These are phyloP conservation scores for Drosophila histrio DNA, from an alignment of 2,888 invertebrate species.

Conservation along the genomic window DNA sequence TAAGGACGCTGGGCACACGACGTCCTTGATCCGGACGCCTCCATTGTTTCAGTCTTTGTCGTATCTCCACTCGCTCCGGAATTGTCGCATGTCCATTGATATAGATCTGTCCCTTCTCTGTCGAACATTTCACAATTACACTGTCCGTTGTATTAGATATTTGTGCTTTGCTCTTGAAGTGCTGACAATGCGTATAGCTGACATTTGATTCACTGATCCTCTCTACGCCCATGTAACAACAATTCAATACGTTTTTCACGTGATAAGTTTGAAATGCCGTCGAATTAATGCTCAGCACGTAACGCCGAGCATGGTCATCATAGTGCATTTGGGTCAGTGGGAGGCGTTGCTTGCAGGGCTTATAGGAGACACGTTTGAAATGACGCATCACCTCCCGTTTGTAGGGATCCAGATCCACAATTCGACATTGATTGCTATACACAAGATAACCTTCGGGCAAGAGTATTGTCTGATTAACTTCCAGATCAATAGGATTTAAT, in stretches of 20 bases:
- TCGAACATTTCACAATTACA: conserved; percentile 85
- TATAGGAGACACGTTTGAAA: conserved; percentile 85
- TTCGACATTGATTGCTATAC: conserved; percentile 87
- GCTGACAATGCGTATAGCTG: conserved; percentile 83
- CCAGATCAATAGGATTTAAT: background rate
- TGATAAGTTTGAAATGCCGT: conserved; percentile 65
- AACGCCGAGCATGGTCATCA: conserved; percentile 63
- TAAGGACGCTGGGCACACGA: conserved; percentile 87
- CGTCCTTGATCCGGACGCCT: conserved; percentile 25
- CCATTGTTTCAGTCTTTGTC: conserved; percentile 83
- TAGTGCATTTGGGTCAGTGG: conserved; percentile 81
- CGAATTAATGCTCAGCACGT: conserved; percentile 75
- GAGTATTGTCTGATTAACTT: conserved; percentile 30
- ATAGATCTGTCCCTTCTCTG: conserved; percentile 78
- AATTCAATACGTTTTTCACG: conserved; percentile 65
- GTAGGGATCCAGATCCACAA: conserved; percentile 87
- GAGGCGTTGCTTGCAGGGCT: conserved; percentile 84
- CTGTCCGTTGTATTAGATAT: conserved; percentile 84
- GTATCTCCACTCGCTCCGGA: conserved; percentile 85
- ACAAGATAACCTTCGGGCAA: conserved; percentile 83
- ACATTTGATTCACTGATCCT: conserved; percentile 78
- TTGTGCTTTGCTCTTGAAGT: conserved; percentile 83
- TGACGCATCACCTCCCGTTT: conserved; percentile 85
- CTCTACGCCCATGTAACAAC: conserved; percentile 82
- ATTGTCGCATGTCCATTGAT: conserved; percentile 86